Base-by-base conservation (phyloP, 2,888 invertebrate species). In the Agrilus biguttatus region DNA sequence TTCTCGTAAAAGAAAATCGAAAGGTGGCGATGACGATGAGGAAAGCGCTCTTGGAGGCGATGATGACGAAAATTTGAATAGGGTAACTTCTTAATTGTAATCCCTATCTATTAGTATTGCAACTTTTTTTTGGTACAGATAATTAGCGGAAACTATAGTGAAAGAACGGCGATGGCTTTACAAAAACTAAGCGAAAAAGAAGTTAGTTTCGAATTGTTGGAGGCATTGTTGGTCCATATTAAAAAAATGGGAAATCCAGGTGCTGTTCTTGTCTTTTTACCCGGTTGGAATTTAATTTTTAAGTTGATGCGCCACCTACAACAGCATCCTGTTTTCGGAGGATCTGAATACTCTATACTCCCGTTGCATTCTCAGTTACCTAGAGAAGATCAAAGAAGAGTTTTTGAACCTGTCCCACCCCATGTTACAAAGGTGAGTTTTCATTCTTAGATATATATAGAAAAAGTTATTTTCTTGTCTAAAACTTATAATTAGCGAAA, bases 281-380 rank as follows among this genome's bases (percentile, higher is more conserved):
- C 97, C 0, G 97, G 97, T 0, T 97, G 97, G 97, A 95, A 92
- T 69, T 70, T 93, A 12, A 98, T 98, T 55, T 92, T 92, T 66
- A 83, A 88, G 0, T 70, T 96, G 40, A 82, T 91, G 80, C 85
- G 85, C 59, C 82, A 81, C 55, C 70, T 97, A 32, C 81, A 85
- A 55, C 76, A 77, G 44, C 83, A 86, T 60, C 74, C 77, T 1
- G 59, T 65, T 5, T 62, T 61, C 49, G 78, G 80, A 33, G 66
- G 73, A 3, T 60, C 70, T 0, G 67, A 73, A 23, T 96, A 83
- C 60, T 66, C 78, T 3, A 80, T 97, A 42, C 70, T 98, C 48
- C 97, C 97, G 0, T 73, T 98, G n/a, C 98, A 98, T 66, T 96
- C 96, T 2, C 96, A 96, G 67, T 78, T 98, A 51, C 95, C 97